Conservation (phyloP, 2,113 vertebrate species). For the Myiozetetes cayanensis region DNA sequence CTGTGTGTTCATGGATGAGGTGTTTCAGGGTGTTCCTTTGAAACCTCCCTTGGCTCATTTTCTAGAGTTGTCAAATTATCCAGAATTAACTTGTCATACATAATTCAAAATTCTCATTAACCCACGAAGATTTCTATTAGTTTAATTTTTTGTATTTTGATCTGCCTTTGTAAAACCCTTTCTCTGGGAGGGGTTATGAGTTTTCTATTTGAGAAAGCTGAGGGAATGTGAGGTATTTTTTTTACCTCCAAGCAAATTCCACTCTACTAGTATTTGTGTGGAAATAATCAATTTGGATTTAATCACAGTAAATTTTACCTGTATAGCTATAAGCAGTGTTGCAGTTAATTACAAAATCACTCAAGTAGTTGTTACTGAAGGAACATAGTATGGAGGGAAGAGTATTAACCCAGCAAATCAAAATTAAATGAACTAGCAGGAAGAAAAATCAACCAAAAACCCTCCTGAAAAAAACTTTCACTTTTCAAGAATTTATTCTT, state of each 20-base stretch:
- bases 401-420: not conserved
- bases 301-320: not conserved
- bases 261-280: not conserved
- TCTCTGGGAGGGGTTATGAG: not conserved
- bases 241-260: not conserved
- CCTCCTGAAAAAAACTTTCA: not conserved
- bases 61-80: not conserved
- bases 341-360: not conserved
- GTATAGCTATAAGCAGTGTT: not conserved
- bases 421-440: not conserved
- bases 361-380: not conserved
- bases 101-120: not conserved
- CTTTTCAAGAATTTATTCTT: not conserved
- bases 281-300: slow-evolving; percentile 21
- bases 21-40: not conserved
- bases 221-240: not conserved
- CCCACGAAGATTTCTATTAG: not conserved
- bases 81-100: not conserved
- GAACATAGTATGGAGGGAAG: not conserved
- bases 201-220: not conserved
- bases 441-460: not conserved
- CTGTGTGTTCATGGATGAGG: not conserved
- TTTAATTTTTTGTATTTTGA: not conserved
- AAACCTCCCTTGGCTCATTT: not conserved
- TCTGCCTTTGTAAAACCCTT: not conserved